These are phyloP conservation scores for Mungos mungo DNA, from an alignment of 2,113 vertebrate species.

Conservation along the genomic window DNA sequence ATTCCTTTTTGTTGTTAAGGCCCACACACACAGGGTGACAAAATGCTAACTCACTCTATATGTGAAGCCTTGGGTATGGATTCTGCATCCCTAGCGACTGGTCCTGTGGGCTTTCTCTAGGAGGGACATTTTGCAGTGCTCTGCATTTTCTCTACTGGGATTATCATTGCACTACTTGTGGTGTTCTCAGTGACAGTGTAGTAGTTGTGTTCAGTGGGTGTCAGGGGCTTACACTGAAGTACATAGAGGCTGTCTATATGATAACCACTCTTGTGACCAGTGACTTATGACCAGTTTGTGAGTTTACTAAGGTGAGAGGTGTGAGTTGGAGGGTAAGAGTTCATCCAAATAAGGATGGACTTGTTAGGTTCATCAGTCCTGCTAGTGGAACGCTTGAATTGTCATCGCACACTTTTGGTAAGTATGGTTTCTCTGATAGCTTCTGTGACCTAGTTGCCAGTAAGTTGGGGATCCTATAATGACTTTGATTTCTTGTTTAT, in stretches of 20 bases:
- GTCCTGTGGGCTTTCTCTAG: neutral
- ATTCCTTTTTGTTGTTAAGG: neutral
- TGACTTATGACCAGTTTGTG: neutral
- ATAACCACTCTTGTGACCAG: neutral
- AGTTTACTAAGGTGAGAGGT: neutral
- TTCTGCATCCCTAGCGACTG: neutral
- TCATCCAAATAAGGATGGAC: neutral
- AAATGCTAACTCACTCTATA: neutral
- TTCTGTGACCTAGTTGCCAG: neutral
- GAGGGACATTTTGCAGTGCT: neutral
- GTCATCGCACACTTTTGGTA: neutral
- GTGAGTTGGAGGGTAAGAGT: neutral
- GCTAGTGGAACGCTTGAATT: neutral
- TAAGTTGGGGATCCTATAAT: neutral
- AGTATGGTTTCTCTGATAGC: conserved; percentile 31
- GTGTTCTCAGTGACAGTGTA: neutral
- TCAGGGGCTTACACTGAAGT: neutral
- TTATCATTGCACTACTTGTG: neutral
- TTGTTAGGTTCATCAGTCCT: neutral
- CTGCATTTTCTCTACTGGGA: neutral
- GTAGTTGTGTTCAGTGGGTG: neutral
- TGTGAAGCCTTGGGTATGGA: conserved; percentile 27
- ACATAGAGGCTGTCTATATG: neutral
- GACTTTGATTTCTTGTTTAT: neutral
- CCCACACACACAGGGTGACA: neutral